Evolutionary conservation across 2,888 invertebrate genomes (phyloP).

Genomic region (Tetragonula carbonaria): DNA sequence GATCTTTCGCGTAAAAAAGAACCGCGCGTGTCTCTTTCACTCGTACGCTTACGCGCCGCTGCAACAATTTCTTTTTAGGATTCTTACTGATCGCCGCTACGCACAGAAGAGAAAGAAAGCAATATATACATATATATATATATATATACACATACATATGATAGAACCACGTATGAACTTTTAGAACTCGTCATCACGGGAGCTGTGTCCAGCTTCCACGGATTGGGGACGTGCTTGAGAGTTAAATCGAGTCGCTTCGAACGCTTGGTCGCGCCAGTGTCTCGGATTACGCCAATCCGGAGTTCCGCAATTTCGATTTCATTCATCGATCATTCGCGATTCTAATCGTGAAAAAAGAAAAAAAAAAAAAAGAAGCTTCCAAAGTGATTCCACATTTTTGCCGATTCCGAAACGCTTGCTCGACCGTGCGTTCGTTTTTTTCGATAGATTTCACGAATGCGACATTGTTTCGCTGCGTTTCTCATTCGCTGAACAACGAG

Average conservation of each 20-base stretch:
- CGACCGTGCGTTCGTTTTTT: neutral
- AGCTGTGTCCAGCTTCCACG: slow-evolving; percentile 1
- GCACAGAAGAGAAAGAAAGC: neutral
- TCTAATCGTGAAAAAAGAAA: neutral
- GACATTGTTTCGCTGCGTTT: slow-evolving; percentile 1
- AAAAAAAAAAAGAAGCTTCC: neutral
- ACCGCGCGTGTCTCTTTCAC: too few relatives aligned
- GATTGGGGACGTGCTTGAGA: slow-evolving; percentile 33
- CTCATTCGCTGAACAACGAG: neutral
- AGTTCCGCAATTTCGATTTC: neutral
- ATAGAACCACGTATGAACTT: neutral
- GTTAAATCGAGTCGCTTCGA: slow-evolving; percentile 26
- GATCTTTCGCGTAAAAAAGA: neutral
- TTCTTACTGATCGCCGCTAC: neutral
- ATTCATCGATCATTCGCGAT: neutral
- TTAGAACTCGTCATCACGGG: neutral
- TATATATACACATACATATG: neutral
- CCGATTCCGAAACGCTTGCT: neutral
- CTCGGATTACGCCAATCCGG: neutral
- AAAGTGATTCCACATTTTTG: too few relatives aligned
- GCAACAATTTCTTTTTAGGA: neutral
- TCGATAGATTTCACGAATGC: neutral
- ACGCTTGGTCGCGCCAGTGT: slow-evolving; percentile 12
- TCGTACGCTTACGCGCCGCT: neutral
- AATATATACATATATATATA: neutral